Base-by-base conservation (phyloP, 2,113 vertebrate species). In the Sialia sialis region DNA sequence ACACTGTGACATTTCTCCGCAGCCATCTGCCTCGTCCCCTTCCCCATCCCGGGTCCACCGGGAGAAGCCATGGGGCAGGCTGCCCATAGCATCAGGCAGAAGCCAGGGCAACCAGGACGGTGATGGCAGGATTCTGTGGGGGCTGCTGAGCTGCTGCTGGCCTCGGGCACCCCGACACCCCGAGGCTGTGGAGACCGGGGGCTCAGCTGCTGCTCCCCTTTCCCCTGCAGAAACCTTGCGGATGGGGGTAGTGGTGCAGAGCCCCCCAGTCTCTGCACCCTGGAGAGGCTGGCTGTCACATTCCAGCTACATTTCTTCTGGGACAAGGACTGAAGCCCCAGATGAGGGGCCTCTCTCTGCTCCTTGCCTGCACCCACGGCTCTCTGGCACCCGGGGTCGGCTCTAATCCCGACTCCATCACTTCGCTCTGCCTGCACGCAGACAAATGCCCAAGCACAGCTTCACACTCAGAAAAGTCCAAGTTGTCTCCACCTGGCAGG, bases 401-500 rank as follows among this genome's bases (percentile, higher is more conserved):
- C 91, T 89, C 75, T 58, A 22, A 73, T 68, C 74, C 84, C 8
- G 0, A 3, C 89, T 84, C 84, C 84, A 38, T 91, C 32, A 26
- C 89, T 80, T 84, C 1, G 0, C 63, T 84, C 91, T 91, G 89
- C 95, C 94, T 91, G 93, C 81, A 81, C 11, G 16, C 89, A 93
- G 87, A 74, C 43, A 62, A 67, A 73, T 95, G 93, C 94, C 96
- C 96, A 89, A 95, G 78, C 68, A 74, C 87, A 97, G 77, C 78
- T 94, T 94, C 55, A 89, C 87, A 79, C 93, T 96, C 84, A 58
- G 69, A 54, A 73, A 91, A 88, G 72, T 92, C 82, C 93, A 88
- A 94, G 75, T 90, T 89, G 90, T 94, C 93, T 94, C 94, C 91
- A 93, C 96, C 94, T 95, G 95, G 96, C 96, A 96, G 91, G 81